phyloP scores from a whole-genome alignment of 2,888 invertebrate species.

The Euspilapteryx auroguttella region DNA sequence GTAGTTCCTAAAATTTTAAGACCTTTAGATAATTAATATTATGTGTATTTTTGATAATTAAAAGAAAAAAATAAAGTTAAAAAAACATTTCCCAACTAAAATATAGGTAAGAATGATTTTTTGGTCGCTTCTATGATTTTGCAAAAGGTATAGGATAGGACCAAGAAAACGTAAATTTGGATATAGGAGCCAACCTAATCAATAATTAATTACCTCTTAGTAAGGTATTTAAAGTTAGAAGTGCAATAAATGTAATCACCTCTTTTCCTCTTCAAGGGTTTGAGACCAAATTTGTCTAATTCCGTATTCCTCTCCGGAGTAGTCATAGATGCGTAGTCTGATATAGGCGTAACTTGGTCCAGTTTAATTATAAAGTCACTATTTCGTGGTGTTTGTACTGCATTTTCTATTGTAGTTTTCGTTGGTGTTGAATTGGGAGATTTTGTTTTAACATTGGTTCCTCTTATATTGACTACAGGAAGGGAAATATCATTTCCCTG shows the following conservation, averaged over 20 bases:
- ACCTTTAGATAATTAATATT: no score
- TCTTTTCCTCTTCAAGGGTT: slow-evolving; percentile 66
- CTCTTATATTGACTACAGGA: slow-evolving; percentile 15
- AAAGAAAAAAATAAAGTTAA: slow-evolving; percentile 8
- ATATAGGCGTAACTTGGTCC: slow-evolving; percentile 57
- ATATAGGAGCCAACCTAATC: no score
- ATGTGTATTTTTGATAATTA: no score
- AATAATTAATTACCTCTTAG: no score
- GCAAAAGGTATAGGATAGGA: no score
- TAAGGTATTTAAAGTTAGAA: no score
- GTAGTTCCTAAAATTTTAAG: no score
- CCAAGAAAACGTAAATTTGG: no score
- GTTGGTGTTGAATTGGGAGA: slow-evolving; percentile 3
- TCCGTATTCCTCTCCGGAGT: slow-evolving; percentile 60
- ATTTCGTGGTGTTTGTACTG: slow-evolving; percentile 31
- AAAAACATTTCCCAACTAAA: no score
- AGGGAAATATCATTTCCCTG: slow-evolving; percentile 14
- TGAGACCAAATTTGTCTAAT: slow-evolving; percentile 67
- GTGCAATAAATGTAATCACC: no score
- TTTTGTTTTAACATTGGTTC: slow-evolving; percentile 9
- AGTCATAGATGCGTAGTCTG: slow-evolving; percentile 58
- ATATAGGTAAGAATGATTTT: no score
- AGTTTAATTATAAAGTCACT: slow-evolving; percentile 54
- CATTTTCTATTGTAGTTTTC: slow-evolving; percentile 4
- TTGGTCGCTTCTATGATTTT: no score